These are phyloP conservation scores for Cotesia typhae DNA, from an alignment of 1,140 invertebrate genomes.

Conservation along the genomic window DNA sequence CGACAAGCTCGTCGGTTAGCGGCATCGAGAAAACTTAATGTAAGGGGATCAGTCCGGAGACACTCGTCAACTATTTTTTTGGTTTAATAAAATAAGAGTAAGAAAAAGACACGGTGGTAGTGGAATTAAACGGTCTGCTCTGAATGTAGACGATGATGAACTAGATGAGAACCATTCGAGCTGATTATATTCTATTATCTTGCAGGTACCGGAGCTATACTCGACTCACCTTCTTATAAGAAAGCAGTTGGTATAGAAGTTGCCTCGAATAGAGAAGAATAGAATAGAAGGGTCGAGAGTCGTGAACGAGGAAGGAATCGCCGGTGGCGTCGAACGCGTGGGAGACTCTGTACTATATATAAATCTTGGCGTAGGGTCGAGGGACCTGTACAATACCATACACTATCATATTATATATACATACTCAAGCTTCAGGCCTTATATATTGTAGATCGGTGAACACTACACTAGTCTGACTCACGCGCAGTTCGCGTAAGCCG, in stretches of 20 bases:
- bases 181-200: slow-evolving; percentile 14
- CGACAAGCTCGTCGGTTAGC: background rate
- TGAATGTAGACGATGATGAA: background rate
- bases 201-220: slow-evolving; percentile 4
- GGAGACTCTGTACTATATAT: slow-evolving; percentile 27
- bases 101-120: background rate
- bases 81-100: background rate
- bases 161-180: background rate
- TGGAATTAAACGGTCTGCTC: background rate
- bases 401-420: background rate
- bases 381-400: slow-evolving; percentile 11
- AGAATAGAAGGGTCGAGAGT: slow-evolving; percentile 21
- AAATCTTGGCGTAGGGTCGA: slow-evolving; percentile 26
- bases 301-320: slow-evolving; percentile 26
- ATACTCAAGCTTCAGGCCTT: too few relatives aligned
- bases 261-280: background rate
- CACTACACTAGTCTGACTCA: slow-evolving; percentile 25
- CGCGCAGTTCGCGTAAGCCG: background rate
- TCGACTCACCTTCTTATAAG: background rate
- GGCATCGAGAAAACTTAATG: too few relatives aligned
- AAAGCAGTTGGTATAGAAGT: too few relatives aligned
- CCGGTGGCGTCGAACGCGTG: slow-evolving; percentile 34
- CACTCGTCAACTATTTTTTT: too few relatives aligned
- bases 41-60: too few relatives aligned
- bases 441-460: background rate